Conservation (phyloP, 2,113 vertebrate species). For the Oryzias celebensis region DNA sequence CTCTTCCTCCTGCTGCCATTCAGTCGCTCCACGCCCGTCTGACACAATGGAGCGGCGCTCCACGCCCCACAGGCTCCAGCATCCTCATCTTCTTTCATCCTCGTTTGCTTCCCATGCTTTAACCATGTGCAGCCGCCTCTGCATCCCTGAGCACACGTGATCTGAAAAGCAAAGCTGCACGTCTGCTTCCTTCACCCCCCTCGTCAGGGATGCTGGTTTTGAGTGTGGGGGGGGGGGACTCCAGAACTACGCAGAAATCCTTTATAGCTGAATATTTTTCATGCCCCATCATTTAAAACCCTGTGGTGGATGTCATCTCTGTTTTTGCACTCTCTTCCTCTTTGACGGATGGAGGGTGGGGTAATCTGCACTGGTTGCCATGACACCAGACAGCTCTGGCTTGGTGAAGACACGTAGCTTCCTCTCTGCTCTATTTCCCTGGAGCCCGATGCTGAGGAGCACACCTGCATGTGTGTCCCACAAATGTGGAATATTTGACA, state of each 20-base stretch:
- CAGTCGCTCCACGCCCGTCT: slow-evolving; percentile 34
- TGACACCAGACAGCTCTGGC: slow-evolving; percentile 92
- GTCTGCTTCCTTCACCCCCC: slow-evolving; percentile 29
- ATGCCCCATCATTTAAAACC: slow-evolving; percentile 6
- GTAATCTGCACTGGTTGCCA: slow-evolving; percentile 89
- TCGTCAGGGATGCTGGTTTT: slow-evolving; percentile 24
- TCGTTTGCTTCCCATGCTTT: slow-evolving; percentile 15
- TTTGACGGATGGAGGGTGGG: slow-evolving; percentile 81
- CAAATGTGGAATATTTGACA: slow-evolving; percentile 40
- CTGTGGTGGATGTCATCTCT: slow-evolving; percentile 9
- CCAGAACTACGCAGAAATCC: slow-evolving; percentile 29
- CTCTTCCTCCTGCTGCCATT: slow-evolving; percentile 36
- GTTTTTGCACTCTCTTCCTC: slow-evolving; percentile 29
- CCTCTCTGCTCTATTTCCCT: slow-evolving; percentile 82
- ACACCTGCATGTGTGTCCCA: slow-evolving; percentile 38
- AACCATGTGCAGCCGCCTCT: slow-evolving; percentile 45
- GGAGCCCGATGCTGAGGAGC: slow-evolving; percentile 66
- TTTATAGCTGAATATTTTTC: slow-evolving; percentile 11
- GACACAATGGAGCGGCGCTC: slow-evolving; percentile 20
- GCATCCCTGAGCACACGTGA: slow-evolving; percentile 25
- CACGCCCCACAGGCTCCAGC: slow-evolving; percentile 20
- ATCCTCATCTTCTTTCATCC: slow-evolving; percentile 13
- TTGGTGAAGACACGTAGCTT: slow-evolving; percentile 86
- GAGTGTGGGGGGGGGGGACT: slow-evolving; percentile 24
- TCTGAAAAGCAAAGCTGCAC: background rate